Percentiles rank a stretch among this genome's conserved stretches.
Conservation (phyloP, 2,113 vertebrate genomes). For the Thermophis baileyi region DNA sequence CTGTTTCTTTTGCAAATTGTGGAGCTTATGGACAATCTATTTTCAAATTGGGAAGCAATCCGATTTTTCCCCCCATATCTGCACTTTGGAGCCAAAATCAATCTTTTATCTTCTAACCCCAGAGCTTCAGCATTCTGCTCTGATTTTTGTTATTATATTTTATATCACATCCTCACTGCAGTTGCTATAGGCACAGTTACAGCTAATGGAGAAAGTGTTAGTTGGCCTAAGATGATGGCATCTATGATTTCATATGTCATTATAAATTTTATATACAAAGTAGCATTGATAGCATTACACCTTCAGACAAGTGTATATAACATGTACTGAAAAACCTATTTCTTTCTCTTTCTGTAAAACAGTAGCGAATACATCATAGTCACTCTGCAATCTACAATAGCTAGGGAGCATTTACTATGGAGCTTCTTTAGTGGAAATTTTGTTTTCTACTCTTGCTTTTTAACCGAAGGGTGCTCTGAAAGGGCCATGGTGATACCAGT, state of each 20-base stretch:
- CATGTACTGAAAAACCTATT: neutral
- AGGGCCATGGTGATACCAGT: neutral
- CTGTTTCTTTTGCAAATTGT: neutral
- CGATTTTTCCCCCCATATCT: neutral
- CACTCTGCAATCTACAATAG: neutral
- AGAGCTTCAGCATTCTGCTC: neutral
- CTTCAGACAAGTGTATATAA: neutral
- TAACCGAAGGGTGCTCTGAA: neutral
- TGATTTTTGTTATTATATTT: neutral
- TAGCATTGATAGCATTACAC: neutral
- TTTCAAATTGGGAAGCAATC: neutral
- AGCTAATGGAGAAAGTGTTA: neutral
- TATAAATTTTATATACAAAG: neutral
- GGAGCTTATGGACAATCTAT: neutral
- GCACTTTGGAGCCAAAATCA: neutral
- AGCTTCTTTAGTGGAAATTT: neutral
- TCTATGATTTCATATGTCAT: neutral
- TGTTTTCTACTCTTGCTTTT: neutral
- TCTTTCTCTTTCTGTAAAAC: neutral
- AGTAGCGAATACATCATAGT: neutral
- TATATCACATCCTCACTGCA: neutral
- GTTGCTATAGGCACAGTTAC: neutral
- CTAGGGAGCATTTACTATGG: neutral
- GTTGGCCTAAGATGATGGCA: neutral
- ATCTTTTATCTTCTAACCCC: neutral